Percentiles rank a stretch among this genome's conserved stretches.
Conservation (phyloP, 2,888 invertebrate genomes). For the Acanthoscelides obtectus region DNA sequence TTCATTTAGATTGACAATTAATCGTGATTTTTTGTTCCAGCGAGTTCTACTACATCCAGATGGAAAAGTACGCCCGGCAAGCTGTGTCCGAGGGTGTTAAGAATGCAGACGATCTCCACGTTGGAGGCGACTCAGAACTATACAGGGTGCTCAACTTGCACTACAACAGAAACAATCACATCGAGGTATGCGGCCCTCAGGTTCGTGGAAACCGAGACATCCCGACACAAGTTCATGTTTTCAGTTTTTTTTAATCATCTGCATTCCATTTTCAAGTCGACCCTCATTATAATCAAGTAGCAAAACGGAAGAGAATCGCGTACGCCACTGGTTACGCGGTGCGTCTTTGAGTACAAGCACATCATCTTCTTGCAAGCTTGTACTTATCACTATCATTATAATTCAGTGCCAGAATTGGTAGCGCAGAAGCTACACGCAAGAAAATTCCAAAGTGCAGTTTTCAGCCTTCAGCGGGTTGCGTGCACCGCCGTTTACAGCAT, state of each 20-base stretch:
- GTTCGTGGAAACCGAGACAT: slow-evolving; percentile 52
- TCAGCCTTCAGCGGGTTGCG: no score
- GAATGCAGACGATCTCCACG: slow-evolving; percentile 86
- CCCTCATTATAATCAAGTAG: no score
- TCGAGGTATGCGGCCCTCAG: slow-evolving; percentile 78
- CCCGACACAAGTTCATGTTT: slow-evolving; percentile 14
- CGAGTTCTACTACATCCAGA: slow-evolving; percentile 99
- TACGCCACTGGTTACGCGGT: no score
- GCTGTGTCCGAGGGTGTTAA: slow-evolving; percentile 96
- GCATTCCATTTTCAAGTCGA: not conserved
- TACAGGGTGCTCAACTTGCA: slow-evolving; percentile 97
- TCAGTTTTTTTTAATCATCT: not conserved
- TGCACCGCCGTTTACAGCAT: no score
- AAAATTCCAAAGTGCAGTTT: no score
- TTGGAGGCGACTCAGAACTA: slow-evolving; percentile 93
- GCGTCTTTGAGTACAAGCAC: no score
- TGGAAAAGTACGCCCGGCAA: slow-evolving; percentile 99
- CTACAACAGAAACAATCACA: slow-evolving; percentile 96
- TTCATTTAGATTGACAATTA: not conserved
- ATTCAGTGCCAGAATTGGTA: no score
- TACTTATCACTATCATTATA: no score
- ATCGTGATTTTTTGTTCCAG: slow-evolving; percentile 56
- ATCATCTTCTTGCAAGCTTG: no score
- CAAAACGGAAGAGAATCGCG: no score
- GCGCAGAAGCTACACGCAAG: no score